phyloP scores from a whole-genome alignment of 1,140 invertebrate species.

The Aphis craccivora region DNA sequence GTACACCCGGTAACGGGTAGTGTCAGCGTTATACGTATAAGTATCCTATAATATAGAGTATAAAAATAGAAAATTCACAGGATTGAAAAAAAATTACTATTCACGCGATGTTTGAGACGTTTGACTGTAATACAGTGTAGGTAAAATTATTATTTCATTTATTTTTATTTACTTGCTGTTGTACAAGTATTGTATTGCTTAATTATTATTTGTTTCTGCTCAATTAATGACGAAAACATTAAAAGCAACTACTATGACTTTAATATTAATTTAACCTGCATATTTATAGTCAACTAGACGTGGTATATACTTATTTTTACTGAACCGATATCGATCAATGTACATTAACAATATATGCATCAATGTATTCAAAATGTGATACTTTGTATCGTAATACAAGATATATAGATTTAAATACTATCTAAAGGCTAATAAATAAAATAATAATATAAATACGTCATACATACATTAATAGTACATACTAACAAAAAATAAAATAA shows the following conservation, averaged over 20 bases:
- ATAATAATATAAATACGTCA: too few relatives aligned
- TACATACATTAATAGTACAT: too few relatives aligned
- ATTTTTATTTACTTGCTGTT: background rate
- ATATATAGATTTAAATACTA: background rate
- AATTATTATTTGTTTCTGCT: background rate
- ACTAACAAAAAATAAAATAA: too few relatives aligned
- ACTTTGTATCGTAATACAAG: background rate
- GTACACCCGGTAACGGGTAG: slow-evolving; percentile 14
- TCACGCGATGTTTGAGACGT: background rate
- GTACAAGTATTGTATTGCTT: background rate
- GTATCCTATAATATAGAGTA: background rate
- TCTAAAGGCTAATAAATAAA: too few relatives aligned
- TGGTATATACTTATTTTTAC: background rate
- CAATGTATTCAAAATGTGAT: background rate
- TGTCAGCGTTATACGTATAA: background rate
- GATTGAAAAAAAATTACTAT: background rate
- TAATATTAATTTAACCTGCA: background rate
- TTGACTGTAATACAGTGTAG: background rate
- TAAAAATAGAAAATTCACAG: background rate
- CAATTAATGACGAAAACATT: background rate
- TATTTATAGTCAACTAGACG: background rate
- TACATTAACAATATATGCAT: background rate
- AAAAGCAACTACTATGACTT: background rate
- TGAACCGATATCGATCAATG: background rate
- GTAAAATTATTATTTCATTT: background rate